These are phyloP conservation scores for Hylyphantes graminicola DNA, from an alignment of 1,140 invertebrate species.

Conservation along the genomic window DNA sequence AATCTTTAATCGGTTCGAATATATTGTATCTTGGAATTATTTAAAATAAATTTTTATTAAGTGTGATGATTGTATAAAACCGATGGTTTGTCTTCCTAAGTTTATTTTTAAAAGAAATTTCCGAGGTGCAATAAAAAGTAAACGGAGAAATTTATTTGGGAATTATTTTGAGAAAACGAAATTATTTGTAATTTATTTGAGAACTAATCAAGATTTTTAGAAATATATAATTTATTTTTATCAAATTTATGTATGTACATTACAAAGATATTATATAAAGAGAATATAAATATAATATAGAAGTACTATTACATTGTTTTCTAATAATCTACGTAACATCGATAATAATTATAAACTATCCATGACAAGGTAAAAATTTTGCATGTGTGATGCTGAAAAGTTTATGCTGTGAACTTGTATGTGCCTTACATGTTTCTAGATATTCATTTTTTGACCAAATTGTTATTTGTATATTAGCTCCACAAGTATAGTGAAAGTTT, in stretches of 20 bases:
- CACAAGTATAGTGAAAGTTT: constrained; percentile 40
- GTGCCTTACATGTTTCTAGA: constrained; percentile 48
- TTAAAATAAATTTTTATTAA: constrained; percentile 14
- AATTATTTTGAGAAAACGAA: constrained; percentile 16
- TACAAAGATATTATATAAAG: constrained; percentile 23
- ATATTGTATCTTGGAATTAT: background rate
- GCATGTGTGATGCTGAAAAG: background rate
- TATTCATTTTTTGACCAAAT: constrained; percentile 12
- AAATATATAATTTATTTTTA: background rate
- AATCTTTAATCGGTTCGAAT: too few species aligned
- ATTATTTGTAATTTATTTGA: constrained; percentile 3
- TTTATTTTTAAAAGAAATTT: background rate
- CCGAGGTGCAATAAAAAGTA: background rate
- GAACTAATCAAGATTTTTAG: constrained; percentile 17
- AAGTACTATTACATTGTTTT: background rate
- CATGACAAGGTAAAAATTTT: constrained; percentile 40
- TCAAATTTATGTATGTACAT: constrained; percentile 20
- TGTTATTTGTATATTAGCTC: constrained; percentile 45
- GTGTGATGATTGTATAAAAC: background rate
- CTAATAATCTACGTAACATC: too few species aligned
- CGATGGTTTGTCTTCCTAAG: constrained; percentile 28
- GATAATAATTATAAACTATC: background rate
- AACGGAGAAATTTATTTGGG: constrained; percentile 4
- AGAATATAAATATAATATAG: constrained; percentile 25
- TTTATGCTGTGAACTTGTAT: constrained; percentile 13